A percentile compares a stretch with the other conserved stretches of the same genome.
phyloP scores from a whole-genome alignment of 2,888 invertebrate genomes.

The Apamea sordens region DNA sequence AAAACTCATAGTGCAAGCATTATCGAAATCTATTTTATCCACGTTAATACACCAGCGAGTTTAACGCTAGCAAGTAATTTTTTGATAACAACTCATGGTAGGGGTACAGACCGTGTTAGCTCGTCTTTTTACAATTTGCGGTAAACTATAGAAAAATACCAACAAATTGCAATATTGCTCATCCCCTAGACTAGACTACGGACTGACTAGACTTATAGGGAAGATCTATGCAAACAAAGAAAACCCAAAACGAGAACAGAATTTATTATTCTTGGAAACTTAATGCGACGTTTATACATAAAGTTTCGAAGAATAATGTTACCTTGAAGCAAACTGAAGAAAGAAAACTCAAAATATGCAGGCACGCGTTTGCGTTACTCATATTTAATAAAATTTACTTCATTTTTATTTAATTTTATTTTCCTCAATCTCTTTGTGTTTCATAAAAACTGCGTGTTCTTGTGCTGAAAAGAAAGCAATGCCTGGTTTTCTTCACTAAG shows the following conservation, averaged over 20 bases:
- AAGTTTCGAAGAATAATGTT: neutral
- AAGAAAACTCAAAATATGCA: neutral
- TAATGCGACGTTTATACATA: neutral
- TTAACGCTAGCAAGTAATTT: no score
- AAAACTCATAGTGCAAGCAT: no score
- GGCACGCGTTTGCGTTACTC: neutral
- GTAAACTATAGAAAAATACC: no score
- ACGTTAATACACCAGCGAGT: no score
- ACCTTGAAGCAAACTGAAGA: neutral
- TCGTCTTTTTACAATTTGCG: neutral
- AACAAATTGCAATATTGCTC: neutral
- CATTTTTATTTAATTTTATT: no score
- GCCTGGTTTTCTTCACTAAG: neutral
- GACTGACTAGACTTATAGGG: neutral
- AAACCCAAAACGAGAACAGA: conserved; percentile 5
- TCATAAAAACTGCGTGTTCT: neutral
- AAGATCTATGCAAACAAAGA: neutral
- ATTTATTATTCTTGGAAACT: neutral
- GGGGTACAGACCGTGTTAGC: neutral
- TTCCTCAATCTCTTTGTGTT: neutral
- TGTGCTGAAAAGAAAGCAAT: neutral
- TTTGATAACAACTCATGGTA: no score
- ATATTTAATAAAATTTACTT: neutral
- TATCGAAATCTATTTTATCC: no score
- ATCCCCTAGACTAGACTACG: neutral